Base-by-base conservation (phyloP, 1,140 invertebrate species). In the Drosophila parvula region DNA sequence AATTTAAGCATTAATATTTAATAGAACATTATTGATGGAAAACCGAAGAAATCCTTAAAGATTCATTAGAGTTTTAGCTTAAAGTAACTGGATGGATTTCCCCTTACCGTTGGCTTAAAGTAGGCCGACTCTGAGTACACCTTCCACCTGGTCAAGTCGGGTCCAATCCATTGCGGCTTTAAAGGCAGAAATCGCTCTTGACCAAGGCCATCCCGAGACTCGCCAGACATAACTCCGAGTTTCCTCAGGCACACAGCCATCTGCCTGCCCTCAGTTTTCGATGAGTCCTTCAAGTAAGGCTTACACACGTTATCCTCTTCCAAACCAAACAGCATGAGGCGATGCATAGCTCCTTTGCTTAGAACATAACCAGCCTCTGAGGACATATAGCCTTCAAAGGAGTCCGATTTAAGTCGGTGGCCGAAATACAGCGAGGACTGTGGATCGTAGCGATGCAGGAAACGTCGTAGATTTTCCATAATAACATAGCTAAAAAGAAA, bases 1-100 rank as follows among this genome's bases (percentile, higher is more conserved):
- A 57, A 70, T 5, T 22, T 14, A 53, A 22, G 2, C 32, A 53
- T 56, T 5, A 56, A 56, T 56, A 56, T 11, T 56, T 56, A 11
- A 40, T n/a, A 40, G 5, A 40, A 55, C 18, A 10, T 38, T 38
- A 38, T 22, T n/a, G 0, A 14, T 36, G n/a, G 12, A 36, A 36
- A 9, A 22, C 14, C 0, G 8, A 0, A 4, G 3, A 22, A 11
- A 27, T 16, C n/a, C 12, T 7, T 22, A n/a, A 22, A 44, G 12
- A 9, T 45, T 18, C 7, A 12, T 18, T 12, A 22, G 22, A 22
- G 22, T 22, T 22, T 2, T 22, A 2, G 22, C 22, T 22, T 22
- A 22, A 22, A 22, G 22, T 22, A 1, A 22, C 22, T 2, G 3
- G 22, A 22, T 2, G 22, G 22, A 9, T 56, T 14, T n/a, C 0